These are phyloP conservation scores for Leucophenga maculata DNA, from an alignment of 2,888 invertebrate species.

Conservation along the genomic window DNA sequence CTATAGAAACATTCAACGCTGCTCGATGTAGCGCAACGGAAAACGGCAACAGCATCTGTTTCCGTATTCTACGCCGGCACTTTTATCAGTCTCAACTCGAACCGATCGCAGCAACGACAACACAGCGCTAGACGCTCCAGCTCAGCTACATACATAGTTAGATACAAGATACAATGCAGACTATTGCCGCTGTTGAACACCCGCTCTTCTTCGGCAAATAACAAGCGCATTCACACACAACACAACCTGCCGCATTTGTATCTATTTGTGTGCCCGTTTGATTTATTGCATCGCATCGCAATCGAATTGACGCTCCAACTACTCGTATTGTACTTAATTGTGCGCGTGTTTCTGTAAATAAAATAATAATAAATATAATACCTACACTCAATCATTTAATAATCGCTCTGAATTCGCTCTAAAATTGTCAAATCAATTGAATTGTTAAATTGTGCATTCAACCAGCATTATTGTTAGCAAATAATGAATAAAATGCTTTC, in stretches of 20 bases:
- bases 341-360: no score
- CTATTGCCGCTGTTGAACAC: not conserved
- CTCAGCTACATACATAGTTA: no score
- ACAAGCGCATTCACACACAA: conserved; percentile 19
- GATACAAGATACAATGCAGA: conserved; percentile 23
- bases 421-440: no score
- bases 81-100: conserved; percentile 14
- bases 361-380: no score
- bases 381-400: no score
- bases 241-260: conserved; percentile 42
- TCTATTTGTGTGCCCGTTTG: conserved; percentile 15
- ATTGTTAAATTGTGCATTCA: no score
- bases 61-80: not conserved
- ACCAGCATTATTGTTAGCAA: no score
- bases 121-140: conserved; percentile 14
- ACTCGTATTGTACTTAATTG: no score
- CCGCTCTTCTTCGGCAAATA: not conserved
- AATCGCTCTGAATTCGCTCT: no score
- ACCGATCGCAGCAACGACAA: not conserved
- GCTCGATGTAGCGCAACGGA: conserved; percentile 7
- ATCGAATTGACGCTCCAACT: no score
- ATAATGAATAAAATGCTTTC: no score
- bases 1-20: not conserved
- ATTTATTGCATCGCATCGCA: conserved; percentile 29
- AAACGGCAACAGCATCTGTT: not conserved